A percentile compares a stretch with the other conserved stretches of the same genome.
phyloP scores from a whole-genome alignment of 2,113 vertebrate genomes.

The Zosterops lateralis region DNA sequence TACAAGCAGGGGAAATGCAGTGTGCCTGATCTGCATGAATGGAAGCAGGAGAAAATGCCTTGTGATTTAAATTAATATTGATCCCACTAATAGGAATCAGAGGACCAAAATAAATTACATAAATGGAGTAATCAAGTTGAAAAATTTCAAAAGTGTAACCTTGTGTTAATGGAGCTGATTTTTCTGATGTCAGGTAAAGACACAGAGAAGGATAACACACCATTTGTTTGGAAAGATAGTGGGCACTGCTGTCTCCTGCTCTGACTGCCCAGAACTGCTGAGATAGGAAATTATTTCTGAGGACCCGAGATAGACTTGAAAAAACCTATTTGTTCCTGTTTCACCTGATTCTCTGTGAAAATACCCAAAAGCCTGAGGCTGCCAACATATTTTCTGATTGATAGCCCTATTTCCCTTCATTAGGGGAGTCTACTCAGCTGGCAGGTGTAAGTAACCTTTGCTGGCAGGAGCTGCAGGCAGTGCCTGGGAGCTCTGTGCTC shows the following conservation, averaged over 20 bases:
- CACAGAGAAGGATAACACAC: background rate
- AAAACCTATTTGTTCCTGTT: background rate
- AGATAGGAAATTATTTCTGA: background rate
- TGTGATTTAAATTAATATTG: constrained; percentile 69
- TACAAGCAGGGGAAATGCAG: background rate
- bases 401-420: background rate
- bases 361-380: background rate
- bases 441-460: background rate
- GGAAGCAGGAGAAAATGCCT: constrained; percentile 28
- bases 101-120: constrained; percentile 66
- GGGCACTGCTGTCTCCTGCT: background rate
- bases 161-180: constrained; percentile 5
- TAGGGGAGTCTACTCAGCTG: background rate
- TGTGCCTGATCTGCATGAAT: constrained; percentile 25
- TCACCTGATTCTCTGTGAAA: background rate
- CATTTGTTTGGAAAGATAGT: background rate
- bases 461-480: background rate
- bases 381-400: background rate
- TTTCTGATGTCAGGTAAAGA: constrained; percentile 32
- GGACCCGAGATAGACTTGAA: background rate
- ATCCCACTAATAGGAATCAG: constrained; percentile 64
- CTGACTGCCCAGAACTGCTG: background rate
- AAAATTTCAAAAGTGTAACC: background rate
- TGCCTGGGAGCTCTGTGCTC: background rate
- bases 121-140: constrained; percentile 62